Evolutionary conservation across 2,888 invertebrate species (phyloP).

Genomic region (Slavum lentiscoides): DNA sequence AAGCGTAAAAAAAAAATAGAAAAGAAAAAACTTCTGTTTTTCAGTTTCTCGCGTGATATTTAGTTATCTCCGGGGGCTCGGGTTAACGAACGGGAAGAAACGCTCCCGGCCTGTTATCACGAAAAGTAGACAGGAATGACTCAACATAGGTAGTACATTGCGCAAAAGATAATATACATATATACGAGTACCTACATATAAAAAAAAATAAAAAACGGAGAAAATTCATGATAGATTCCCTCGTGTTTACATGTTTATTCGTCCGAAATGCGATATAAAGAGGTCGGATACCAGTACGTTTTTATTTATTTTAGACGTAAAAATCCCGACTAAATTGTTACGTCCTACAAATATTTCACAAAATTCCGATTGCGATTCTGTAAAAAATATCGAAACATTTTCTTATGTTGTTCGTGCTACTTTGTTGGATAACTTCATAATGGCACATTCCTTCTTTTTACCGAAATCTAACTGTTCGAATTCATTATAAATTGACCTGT

Average conservation of each 20-base stretch:
- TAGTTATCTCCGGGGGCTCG: not conserved
- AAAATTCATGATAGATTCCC: not conserved
- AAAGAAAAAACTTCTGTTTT: not conserved
- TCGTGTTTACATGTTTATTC: not conserved
- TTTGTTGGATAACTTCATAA: too few species aligned
- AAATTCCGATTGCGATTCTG: too few species aligned
- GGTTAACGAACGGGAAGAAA: conserved; percentile 15
- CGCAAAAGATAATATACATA: too few species aligned
- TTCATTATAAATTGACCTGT: too few species aligned
- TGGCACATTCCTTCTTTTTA: too few species aligned
- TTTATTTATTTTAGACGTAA: not conserved
- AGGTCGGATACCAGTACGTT: not conserved
- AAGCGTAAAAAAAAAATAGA: not conserved
- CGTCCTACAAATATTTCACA: too few species aligned
- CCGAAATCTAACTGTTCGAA: too few species aligned
- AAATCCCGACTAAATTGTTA: too few species aligned
- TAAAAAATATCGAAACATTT: too few species aligned
- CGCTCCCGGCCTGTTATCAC: not conserved
- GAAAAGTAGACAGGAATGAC: not conserved
- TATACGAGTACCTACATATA: not conserved
- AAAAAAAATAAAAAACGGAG: not conserved
- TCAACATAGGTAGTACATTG: not conserved
- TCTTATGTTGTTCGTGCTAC: too few species aligned
- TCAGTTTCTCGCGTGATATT: not conserved
- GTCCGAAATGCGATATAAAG: not conserved